Percentiles rank a stretch among this genome's conserved stretches.
Evolutionary conservation across 2,113 vertebrate species (phyloP).

Genomic region (Danio rerio): GRCz12tu NC_133198.1:44988001-44988500

Average conservation of each 20-base stretch:
- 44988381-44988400: slow-evolving; percentile 73
- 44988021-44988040: no score
- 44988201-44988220: slow-evolving; percentile 89
- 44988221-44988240: slow-evolving; percentile 79
- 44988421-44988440: slow-evolving; percentile 63
- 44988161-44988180: no score
- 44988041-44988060: no score
- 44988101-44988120: no score
- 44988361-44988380: slow-evolving; percentile 76
- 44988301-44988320: slow-evolving; percentile 45
- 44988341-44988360: slow-evolving; percentile 26
- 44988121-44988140: no score
- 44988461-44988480: neutral
- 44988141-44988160: no score
- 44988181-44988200: slow-evolving; percentile 69
- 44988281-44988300: slow-evolving; percentile 74
- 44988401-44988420: slow-evolving; percentile 74
- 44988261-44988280: slow-evolving; percentile 87
- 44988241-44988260: slow-evolving; percentile 76
- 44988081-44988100: no score
- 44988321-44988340: slow-evolving; percentile 58
- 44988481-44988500: slow-evolving; percentile 82
- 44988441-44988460: slow-evolving; percentile 43
- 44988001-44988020: no score
- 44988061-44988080: no score